These are phyloP conservation scores for Erythrolamprus reginae DNA, from an alignment of 2,113 vertebrate genomes.

Conservation along the genomic window DNA sequence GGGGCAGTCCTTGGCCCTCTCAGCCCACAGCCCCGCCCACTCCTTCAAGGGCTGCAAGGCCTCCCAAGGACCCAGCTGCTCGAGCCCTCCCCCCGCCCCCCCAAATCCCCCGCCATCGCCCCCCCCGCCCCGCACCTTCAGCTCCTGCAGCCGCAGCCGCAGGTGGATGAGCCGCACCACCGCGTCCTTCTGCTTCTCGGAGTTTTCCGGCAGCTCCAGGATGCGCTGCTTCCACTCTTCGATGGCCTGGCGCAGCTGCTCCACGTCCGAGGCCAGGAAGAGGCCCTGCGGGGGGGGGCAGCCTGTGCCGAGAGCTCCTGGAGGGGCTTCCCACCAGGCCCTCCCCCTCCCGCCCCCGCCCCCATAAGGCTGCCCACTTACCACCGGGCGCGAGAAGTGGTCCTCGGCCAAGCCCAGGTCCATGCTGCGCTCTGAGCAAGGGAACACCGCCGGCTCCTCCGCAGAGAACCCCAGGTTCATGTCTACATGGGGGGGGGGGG, in stretches of 20 bases:
- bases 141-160: conserved; percentile 93
- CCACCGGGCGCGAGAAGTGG: conserved; percentile 90
- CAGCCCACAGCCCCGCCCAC: neutral
- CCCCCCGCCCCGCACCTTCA: no score
- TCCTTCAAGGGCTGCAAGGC: neutral
- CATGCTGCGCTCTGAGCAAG: conserved; percentile 74
- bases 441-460: conserved; percentile 64
- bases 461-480: conserved; percentile 61
- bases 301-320: no score
- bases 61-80: neutral
- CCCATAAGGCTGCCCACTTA: conserved; percentile 47
- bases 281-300: conserved; percentile 72
- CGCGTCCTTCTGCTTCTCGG: conserved; percentile 89
- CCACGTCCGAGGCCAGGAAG: conserved; percentile 83
- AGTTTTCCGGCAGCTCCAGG: conserved; percentile 89
- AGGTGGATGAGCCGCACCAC: conserved; percentile 96
- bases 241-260: conserved; percentile 86
- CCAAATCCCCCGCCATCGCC: no score
- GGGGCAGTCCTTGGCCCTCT: neutral
- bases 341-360: neutral
- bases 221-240: conserved; percentile 91
- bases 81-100: no score
- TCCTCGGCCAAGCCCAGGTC: conserved; percentile 91
- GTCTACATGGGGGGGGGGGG: conserved; percentile 56
- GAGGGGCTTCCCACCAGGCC: neutral